Percentiles rank a stretch among this genome's conserved stretches.
Conservation (phyloP, 2,113 vertebrate species). For the Rynchops niger region DNA sequence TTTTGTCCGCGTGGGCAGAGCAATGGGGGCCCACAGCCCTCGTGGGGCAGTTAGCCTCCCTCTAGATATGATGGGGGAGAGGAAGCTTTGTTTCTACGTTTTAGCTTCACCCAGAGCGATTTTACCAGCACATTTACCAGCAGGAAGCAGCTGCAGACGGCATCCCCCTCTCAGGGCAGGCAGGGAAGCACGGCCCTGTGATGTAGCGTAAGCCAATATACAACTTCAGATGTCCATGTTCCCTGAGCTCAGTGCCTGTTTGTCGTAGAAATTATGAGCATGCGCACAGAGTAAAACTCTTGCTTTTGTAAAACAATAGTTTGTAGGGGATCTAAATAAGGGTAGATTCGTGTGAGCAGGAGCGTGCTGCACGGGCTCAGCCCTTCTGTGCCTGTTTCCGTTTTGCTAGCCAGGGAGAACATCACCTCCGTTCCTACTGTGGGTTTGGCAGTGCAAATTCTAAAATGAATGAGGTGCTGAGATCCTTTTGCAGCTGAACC, state of each 20-base stretch:
- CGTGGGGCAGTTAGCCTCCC: rapidly evolving
- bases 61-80: rapidly evolving
- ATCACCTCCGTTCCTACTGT: background rate
- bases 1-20: background rate
- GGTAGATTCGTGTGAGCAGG: rapidly evolving
- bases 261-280: background rate
- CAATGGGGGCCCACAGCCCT: background rate
- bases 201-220: rapidly evolving
- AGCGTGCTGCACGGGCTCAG: background rate
- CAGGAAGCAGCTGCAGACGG: background rate
- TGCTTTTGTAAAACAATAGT: background rate
- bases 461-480: background rate
- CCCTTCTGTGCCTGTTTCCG: background rate
- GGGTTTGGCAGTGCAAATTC: background rate
- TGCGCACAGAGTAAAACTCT: background rate
- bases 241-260: background rate
- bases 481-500: background rate
- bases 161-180: background rate
- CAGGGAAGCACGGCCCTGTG: background rate
- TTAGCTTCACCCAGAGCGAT: background rate
- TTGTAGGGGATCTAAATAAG: background rate
- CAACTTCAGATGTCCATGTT: rapidly evolving
- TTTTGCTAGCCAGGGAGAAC: background rate
- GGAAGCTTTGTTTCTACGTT: background rate
- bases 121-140: background rate